phyloP scores from a whole-genome alignment of 2,888 invertebrate genomes.

The Podotricha telesiphe region DNA sequence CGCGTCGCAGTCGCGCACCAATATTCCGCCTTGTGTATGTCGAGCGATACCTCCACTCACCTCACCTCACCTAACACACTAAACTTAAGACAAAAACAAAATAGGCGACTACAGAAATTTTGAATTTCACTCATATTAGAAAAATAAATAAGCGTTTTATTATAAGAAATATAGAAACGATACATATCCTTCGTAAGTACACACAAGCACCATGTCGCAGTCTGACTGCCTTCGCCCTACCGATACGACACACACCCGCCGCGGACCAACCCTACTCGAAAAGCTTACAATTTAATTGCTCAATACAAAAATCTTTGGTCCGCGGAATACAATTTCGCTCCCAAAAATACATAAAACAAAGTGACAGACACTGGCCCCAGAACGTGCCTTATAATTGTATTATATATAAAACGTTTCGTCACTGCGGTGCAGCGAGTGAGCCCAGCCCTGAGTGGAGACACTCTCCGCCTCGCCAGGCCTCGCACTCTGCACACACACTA shows the following conservation, averaged over 20 bases:
- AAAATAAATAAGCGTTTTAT: slow-evolving; percentile 72
- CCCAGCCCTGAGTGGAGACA: slow-evolving; percentile 6
- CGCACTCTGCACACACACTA: slow-evolving; percentile 36
- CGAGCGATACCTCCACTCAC: slow-evolving; percentile 54
- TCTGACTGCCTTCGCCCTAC: slow-evolving; percentile 73
- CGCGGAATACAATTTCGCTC: slow-evolving; percentile 42
- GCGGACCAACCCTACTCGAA: slow-evolving; percentile 46
- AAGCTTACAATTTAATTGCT: slow-evolving; percentile 32
- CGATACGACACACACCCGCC: slow-evolving; percentile 54
- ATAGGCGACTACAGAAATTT: slow-evolving; percentile 52
- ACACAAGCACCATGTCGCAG: slow-evolving; percentile 78
- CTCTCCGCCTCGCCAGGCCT: slow-evolving; percentile 20
- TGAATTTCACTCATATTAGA: slow-evolving; percentile 50
- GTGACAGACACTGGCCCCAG: slow-evolving; percentile 38
- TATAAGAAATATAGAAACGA: slow-evolving; percentile 63
- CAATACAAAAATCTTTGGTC: slow-evolving; percentile 30
- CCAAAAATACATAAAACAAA: slow-evolving; percentile 42
- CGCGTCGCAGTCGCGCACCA: slow-evolving; percentile 79
- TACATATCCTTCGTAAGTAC: slow-evolving; percentile 78
- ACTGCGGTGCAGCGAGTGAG: too few relatives aligned
- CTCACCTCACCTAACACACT: slow-evolving; percentile 35
- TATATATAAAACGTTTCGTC: slow-evolving; percentile 17
- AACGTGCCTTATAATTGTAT: slow-evolving; percentile 29
- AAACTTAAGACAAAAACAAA: slow-evolving; percentile 54
- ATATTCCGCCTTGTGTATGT: slow-evolving; percentile 80